Evolutionary conservation across 2,888 invertebrate species (phyloP), one percentile per base, ranked within the genome.

Genomic region (Parnassius apollo): DNA sequence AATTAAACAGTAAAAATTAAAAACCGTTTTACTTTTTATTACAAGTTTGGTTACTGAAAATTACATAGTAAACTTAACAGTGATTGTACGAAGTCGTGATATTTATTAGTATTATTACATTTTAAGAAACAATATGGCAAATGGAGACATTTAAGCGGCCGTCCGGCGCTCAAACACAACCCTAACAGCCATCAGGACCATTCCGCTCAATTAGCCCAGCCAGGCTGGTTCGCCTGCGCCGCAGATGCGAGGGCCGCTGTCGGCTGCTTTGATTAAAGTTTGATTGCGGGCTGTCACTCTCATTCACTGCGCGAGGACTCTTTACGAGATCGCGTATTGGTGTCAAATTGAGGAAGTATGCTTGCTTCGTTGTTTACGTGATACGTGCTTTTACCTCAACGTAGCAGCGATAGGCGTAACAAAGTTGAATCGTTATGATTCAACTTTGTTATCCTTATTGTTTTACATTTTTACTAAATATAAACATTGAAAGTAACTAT

Each of bases 211-310:
- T 91, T 91, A 89, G 86, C 77, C 76, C 69, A 77, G 72, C 74
- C 76, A 78, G 74, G 74, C 75, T 79, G 75, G 81, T 77, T 77
- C 77, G 83, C 76, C 79, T 80, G 81, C 77, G 76, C 78, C 75
- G 73, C 83, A 82, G 82, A 81, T 79, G 81, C 77, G 77, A 73
- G 65, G 74, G 68, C 69, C 73, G 76, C 75, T 75, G 83, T 80
- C 82, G 81, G 83, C 80, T 77, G 88, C 85, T 89, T 87, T 88
- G 88, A 89, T 90, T 88, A 85, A 83, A 85, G 80, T 85, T 85
- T 87, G 88, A 91, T 91, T 89, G 84, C 84, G 78, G 79, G 72
- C 83, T 82, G 88, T 85, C 88, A 85, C 78, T 35, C 35, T 35
- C 4, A 7, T 7, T 85, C 85, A 75, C 71, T 71, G 73, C 77